Conservation (phyloP, 2,888 invertebrate species). For the Lysandra bellargus region DNA sequence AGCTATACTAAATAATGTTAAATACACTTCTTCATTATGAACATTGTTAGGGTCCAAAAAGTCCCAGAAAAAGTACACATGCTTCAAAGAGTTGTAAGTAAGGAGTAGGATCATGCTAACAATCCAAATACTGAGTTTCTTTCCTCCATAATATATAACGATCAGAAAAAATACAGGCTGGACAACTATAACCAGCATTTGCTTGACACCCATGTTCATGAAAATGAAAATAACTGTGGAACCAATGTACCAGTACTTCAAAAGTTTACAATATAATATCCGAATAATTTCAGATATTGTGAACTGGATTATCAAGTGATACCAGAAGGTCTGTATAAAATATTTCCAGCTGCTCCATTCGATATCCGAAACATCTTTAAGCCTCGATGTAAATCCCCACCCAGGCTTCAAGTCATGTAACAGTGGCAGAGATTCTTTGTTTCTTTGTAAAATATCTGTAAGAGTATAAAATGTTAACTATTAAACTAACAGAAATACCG, state of each 20-base stretch:
- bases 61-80: slow-evolving; percentile 68
- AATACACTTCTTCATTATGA: slow-evolving; percentile 75
- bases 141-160: slow-evolving; percentile 69
- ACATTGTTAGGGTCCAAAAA: slow-evolving; percentile 66
- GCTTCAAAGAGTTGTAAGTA: slow-evolving; percentile 74
- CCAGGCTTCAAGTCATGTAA: slow-evolving; percentile 78
- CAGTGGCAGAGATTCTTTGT: slow-evolving; percentile 47
- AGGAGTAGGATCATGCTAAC: slow-evolving; percentile 72
- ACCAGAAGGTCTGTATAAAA: slow-evolving; percentile 72
- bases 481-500: not conserved
- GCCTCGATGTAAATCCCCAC: slow-evolving; percentile 77
- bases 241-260: slow-evolving; percentile 79
- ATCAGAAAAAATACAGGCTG: slow-evolving; percentile 79
- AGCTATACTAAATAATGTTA: slow-evolving; percentile 79
- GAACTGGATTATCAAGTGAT: slow-evolving; percentile 80
- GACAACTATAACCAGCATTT: slow-evolving; percentile 70
- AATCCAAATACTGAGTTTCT: slow-evolving; percentile 78
- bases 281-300: slow-evolving; percentile 75
- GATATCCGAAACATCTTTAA: slow-evolving; percentile 84
- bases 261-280: slow-evolving; percentile 46
- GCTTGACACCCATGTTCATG: slow-evolving; percentile 70
- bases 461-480: slow-evolving; percentile 39
- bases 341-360: slow-evolving; percentile 86
- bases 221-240: slow-evolving; percentile 73
- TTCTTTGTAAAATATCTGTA: slow-evolving; percentile 59